Percentiles rank a stretch among this genome's conserved stretches.
phyloP scores from a whole-genome alignment of 2,888 invertebrate genomes.

The Odontocolon sp. region DNA sequence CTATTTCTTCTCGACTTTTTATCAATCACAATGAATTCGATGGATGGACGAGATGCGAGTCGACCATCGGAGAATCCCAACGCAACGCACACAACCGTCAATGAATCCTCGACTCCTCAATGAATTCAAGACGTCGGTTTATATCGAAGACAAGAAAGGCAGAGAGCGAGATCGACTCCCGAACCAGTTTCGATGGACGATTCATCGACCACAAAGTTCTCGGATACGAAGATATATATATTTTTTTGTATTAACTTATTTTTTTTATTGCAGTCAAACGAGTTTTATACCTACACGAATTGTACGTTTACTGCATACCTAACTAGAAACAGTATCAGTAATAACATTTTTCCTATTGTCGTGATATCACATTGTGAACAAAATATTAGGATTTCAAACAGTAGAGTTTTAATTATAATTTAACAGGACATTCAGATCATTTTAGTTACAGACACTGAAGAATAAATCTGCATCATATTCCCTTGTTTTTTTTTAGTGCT shows the following conservation, averaged over 20 bases:
- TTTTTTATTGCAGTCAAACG: constrained; percentile 32
- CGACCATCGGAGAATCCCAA: constrained; percentile 31
- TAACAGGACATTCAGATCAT: no score
- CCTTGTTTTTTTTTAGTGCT: no score
- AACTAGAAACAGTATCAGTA: neutral
- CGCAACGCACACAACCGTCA: constrained; percentile 50
- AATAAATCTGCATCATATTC: no score
- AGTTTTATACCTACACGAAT: constrained; percentile 13
- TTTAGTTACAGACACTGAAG: no score
- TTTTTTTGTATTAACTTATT: no score
- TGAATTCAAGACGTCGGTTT: constrained; percentile 58
- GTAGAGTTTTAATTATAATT: no score
- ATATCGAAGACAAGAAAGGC: constrained; percentile 19
- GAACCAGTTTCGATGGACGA: constrained; percentile 52
- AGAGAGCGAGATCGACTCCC: constrained; percentile 3
- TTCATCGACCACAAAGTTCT: constrained; percentile 37
- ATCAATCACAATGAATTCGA: constrained; percentile 51
- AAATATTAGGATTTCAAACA: no score
- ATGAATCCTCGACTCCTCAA: constrained; percentile 59
- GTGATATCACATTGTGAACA: neutral
- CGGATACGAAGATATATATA: constrained; percentile 3
- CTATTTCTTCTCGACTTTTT: constrained; percentile 28
- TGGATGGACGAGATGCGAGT: constrained; percentile 27
- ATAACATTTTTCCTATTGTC: neutral
- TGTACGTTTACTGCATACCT: neutral